These are phyloP conservation scores for Cyprinodon tularosa DNA, from an alignment of 2,113 vertebrate species.

Conservation along the genomic window DNA sequence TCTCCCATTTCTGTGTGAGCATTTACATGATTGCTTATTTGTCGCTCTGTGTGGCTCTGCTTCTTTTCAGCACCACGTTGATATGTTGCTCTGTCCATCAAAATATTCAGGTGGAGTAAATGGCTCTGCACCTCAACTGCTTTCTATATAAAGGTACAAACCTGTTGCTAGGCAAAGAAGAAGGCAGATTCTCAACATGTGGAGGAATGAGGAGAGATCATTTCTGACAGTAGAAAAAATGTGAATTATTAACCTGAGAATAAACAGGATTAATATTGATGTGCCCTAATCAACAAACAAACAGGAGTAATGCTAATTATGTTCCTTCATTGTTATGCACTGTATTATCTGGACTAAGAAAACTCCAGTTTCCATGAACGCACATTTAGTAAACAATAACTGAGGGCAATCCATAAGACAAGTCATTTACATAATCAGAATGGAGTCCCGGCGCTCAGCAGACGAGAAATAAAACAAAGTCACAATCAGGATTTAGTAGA, in stretches of 20 bases:
- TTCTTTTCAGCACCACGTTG: conserved; percentile 24
- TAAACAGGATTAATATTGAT: not conserved
- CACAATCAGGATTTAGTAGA: conserved; percentile 58
- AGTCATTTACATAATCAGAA: conserved; percentile 63
- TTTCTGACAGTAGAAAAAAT: not conserved
- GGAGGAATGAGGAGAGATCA: not conserved
- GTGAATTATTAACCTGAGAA: not conserved
- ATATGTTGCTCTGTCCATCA: conserved; percentile 45
- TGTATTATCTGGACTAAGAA: not conserved
- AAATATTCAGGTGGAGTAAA: conserved; percentile 21
- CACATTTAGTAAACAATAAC: conserved; percentile 32
- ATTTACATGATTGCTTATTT: conserved; percentile 30
- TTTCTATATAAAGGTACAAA: not conserved
- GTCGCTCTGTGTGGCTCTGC: conserved; percentile 24
- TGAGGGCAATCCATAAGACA: conserved; percentile 23
- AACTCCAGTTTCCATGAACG: conserved; percentile 14
- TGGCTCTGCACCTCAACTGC: conserved; percentile 8
- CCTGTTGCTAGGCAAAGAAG: conserved; percentile 7
- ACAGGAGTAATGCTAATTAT: not conserved
- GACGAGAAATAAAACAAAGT: conserved; percentile 49
- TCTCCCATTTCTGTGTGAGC: conserved; percentile 8
- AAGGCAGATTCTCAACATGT: not conserved
- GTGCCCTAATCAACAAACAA: not conserved
- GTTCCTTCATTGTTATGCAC: not conserved
- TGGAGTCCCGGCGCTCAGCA: conserved; percentile 27